phyloP scores from a whole-genome alignment of 2,797 vertebrate genomes.

The Gallinago solitaria region DNA sequence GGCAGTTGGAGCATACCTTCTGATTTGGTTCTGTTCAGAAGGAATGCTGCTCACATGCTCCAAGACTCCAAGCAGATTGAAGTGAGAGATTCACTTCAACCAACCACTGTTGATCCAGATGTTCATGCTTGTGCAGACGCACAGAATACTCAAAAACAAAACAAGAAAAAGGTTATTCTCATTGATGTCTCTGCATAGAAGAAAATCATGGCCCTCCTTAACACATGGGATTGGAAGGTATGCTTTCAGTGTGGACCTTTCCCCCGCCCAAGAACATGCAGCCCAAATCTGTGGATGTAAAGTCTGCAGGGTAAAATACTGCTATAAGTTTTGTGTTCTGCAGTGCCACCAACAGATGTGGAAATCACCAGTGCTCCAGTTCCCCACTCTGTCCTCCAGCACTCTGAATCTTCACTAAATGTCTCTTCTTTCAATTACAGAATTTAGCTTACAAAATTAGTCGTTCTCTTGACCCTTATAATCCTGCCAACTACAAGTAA shows the following conservation, averaged over 20 bases:
- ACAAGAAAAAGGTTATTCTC: background rate
- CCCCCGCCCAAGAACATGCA: background rate
- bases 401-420: background rate
- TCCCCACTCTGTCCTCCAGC: rapidly evolving
- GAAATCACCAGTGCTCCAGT: background rate
- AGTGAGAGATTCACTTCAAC: background rate
- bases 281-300: background rate
- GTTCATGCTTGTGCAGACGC: background rate
- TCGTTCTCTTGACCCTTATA: background rate
- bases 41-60: rapidly evolving
- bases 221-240: background rate
- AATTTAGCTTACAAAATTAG: background rate
- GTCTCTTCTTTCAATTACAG: background rate
- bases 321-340: background rate
- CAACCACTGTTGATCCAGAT: background rate
- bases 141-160: background rate
- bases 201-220: background rate
- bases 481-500: background rate
- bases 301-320: background rate
- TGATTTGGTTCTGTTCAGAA: background rate
- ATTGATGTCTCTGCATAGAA: background rate
- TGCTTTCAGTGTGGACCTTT: background rate
- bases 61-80: background rate
- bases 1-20: background rate
- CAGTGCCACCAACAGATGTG: background rate